These are phyloP conservation scores for Isichthys henryi DNA, from an alignment of 2,113 vertebrate species.

Conservation along the genomic window DNA sequence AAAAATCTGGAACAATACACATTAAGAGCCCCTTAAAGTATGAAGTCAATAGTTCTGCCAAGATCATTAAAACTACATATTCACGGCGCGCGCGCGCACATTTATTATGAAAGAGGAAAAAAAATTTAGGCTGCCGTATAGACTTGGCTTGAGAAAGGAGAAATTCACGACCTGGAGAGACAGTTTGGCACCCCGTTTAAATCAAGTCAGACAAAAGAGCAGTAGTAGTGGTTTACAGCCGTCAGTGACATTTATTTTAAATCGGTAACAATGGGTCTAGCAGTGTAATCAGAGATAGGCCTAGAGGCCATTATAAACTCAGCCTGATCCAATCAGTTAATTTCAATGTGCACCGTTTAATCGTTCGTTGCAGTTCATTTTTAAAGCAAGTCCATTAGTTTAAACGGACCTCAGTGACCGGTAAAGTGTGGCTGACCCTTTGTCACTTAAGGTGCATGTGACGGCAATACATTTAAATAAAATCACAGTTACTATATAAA, in stretches of 20 bases:
- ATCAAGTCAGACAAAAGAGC: conserved; percentile 28
- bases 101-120: conserved; percentile 41
- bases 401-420: background rate
- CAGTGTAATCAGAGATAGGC: conserved; percentile 12
- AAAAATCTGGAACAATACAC: background rate
- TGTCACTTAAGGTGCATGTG: background rate
- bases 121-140: conserved; percentile 29
- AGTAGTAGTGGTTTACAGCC: conserved; percentile 34
- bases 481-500: background rate
- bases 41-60: conserved; percentile 3
- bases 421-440: background rate
- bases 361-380: background rate
- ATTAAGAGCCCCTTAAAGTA: background rate
- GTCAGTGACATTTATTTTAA: conserved; percentile 38
- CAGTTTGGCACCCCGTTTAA: conserved; percentile 24
- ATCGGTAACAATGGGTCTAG: conserved; percentile 35
- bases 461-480: background rate
- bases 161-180: conserved; percentile 36
- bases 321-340: background rate
- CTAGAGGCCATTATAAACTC: conserved; percentile 20
- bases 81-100: conserved; percentile 38
- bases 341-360: background rate
- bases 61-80: background rate
- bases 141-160: conserved; percentile 39
- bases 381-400: background rate